Evolutionary conservation across 2,888 invertebrate genomes (phyloP).

Genomic region (Desoria tigrina): DNA sequence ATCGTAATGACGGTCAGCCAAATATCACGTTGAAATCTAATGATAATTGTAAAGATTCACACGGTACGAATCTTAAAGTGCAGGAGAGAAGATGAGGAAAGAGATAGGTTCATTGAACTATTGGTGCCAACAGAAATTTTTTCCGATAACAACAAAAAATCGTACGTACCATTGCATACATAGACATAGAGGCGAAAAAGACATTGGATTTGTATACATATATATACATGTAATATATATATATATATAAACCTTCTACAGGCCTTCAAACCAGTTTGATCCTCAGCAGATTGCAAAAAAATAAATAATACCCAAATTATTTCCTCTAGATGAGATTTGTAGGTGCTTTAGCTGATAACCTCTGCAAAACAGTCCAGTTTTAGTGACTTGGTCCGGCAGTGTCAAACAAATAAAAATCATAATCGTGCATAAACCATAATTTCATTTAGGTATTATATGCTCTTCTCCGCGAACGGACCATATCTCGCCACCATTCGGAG

Average conservation of each 20-base stretch:
- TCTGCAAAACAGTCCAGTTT: too few relatives aligned
- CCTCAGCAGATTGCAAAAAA: conserved; percentile 13
- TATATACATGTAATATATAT: too few relatives aligned
- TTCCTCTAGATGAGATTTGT: not conserved
- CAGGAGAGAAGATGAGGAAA: conserved; percentile 8
- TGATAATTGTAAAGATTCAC: conserved; percentile 23
- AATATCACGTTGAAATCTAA: conserved; percentile 17
- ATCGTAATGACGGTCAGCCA: conserved; percentile 23
- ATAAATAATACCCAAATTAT: not conserved
- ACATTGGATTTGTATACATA: conserved; percentile 16
- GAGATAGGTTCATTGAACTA: conserved; percentile 52
- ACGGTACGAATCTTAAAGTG: conserved; percentile 17
- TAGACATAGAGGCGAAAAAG: not conserved
- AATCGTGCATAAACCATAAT: too few relatives aligned
- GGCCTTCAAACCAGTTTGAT: conserved; percentile 25
- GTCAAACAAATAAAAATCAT: too few relatives aligned
- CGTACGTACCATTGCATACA: not conserved
- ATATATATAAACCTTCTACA: conserved; percentile 20
- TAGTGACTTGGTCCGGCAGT: too few relatives aligned
- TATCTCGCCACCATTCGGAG: too few relatives aligned
- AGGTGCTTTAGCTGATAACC: too few relatives aligned
- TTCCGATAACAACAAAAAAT: conserved; percentile 26
- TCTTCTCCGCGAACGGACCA: too few relatives aligned
- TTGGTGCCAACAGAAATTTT: conserved; percentile 46
- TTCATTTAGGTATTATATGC: too few relatives aligned